A percentile compares a stretch with the other conserved stretches of the same genome.
phyloP scores from a whole-genome alignment of 92 coral and sea anemone species.

The Palythoa caribaeorum region DNA sequence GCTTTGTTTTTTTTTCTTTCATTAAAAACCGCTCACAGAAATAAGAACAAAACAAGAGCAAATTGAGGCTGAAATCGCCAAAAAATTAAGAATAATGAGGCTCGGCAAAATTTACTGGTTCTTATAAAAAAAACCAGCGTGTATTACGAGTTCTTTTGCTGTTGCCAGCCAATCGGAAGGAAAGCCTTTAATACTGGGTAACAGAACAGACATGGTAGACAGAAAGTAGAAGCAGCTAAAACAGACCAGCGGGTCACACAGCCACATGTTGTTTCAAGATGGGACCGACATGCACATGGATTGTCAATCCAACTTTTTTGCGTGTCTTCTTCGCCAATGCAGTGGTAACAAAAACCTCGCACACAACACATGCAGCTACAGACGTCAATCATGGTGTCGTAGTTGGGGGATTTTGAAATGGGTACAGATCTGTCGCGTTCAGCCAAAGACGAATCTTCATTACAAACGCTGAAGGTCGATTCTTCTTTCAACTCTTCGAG shows the following conservation, averaged over 20 bases:
- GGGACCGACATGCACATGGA: background rate
- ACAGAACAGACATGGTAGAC: slow-evolving; percentile 24
- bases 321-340: background rate
- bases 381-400: background rate
- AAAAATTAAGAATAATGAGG: too few species aligned
- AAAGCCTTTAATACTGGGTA: slow-evolving; percentile 6
- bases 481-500: background rate
- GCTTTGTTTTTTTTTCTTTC: too few species aligned
- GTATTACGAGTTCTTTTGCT: background rate
- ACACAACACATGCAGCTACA: slow-evolving; percentile 36
- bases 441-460: background rate
- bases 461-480: background rate
- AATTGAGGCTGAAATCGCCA: too few species aligned
- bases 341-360: slow-evolving; percentile 10
- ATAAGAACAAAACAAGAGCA: too few species aligned
- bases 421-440: background rate
- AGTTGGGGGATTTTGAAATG: background rate
- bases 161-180: background rate
- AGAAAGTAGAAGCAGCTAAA: background rate
- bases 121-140: too few species aligned
- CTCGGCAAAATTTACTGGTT: too few species aligned
- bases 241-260: slow-evolving; percentile 29
- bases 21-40: too few species aligned
- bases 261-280: background rate
- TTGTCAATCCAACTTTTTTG: slow-evolving; percentile 4